phyloP scores from a whole-genome alignment of 2,888 invertebrate genomes.

The Lysandra coridon region DNA sequence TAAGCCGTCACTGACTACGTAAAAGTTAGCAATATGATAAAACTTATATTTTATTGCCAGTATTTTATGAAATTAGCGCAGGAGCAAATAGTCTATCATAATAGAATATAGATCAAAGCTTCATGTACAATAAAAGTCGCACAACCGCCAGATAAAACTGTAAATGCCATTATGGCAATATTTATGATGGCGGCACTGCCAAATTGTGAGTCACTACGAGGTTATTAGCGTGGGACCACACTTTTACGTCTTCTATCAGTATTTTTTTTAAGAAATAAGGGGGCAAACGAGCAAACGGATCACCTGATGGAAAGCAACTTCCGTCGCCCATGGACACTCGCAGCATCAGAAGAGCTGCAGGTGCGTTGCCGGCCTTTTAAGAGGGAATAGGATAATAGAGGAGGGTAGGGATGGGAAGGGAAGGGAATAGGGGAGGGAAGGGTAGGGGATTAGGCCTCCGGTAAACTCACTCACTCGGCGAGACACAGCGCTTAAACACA shows the following conservation, averaged over 20 bases:
- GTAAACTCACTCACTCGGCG: too few relatives aligned
- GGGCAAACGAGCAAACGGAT: too few relatives aligned
- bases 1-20: not conserved
- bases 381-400: too few relatives aligned
- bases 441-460: too few relatives aligned
- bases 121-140: constrained; percentile 24
- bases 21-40: not conserved
- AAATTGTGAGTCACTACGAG: constrained; percentile 12
- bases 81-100: not conserved
- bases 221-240: constrained; percentile 8
- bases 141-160: not conserved
- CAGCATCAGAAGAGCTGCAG: too few relatives aligned
- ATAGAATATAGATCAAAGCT: constrained; percentile 14
- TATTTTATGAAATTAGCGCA: not conserved
- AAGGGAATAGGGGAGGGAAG: too few relatives aligned
- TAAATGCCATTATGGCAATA: constrained; percentile 19
- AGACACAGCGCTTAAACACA: too few relatives aligned
- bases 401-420: too few relatives aligned
- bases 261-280: too few relatives aligned
- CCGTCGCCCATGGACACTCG: too few relatives aligned
- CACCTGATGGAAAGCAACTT: too few relatives aligned
- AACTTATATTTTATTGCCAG: not conserved
- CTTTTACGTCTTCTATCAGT: not conserved
- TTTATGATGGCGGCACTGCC: constrained; percentile 5
- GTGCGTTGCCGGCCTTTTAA: too few relatives aligned